Evolutionary conservation across 2,113 vertebrate genomes (phyloP), one percentile per base, ranked within the genome.

Genomic region (Sisor rabdophorus): DNA sequence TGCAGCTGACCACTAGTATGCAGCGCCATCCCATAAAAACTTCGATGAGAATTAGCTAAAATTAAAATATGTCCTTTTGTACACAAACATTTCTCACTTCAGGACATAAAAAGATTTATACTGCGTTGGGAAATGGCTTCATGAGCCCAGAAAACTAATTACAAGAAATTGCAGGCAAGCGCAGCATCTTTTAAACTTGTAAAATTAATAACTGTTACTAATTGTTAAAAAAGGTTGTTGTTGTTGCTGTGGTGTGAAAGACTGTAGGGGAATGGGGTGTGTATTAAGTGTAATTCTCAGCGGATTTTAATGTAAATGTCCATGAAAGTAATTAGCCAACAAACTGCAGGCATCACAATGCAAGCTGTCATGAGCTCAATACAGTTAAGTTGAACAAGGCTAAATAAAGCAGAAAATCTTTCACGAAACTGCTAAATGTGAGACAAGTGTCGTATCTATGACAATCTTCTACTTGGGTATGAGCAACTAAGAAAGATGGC

Each of bases 301-400:
- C 56, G 40, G 61, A 73, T 67, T 48, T 71, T 47, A 26, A 67
- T 76, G 71, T 76, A 82, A 61, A 77, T 63, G 58, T 10, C 32
- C 19, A n/a, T 71, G 55, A 47, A 82, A 73, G 63, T 72, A 79
- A 70, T 79, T 77, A 79, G 70, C 63, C n/a, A 58, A 28, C 54
- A 76, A 75, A 71, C 47, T 48, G 59, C 53, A 72, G 65, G 50
- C 64, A 75, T 67, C 40, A 79, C 67, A 63, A 53, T n/a, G 50
- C 60, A 30, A 74, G 67, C 67, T 65, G 50, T 67, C 48, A 20
- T 54, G 13, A 24, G 30, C 54, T 60, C 54, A 17, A 48, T 26
- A 63, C 22, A 48, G 30, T 13, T 32, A 54, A 72, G 48, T 2
- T 7, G 69, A 44, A 52, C 22, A 26, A 26, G n/a, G 61, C 26